Conservation (phyloP, 2,888 invertebrate species). For the Cephus spinipes region DNA sequence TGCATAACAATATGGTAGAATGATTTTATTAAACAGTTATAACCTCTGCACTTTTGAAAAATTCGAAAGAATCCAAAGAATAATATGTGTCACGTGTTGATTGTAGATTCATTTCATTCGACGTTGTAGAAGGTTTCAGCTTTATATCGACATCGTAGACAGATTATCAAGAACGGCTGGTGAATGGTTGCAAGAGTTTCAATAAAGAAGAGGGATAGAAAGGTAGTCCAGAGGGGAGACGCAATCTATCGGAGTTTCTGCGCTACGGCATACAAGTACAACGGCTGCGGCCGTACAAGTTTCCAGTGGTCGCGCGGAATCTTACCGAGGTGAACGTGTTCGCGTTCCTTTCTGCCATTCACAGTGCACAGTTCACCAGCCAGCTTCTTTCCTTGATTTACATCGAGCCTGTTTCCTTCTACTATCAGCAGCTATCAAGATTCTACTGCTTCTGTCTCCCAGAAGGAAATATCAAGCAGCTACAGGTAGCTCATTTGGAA, state of each 20-base stretch:
- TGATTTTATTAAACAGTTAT: not conserved
- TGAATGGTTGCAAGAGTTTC: not conserved
- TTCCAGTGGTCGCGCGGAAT: not conserved
- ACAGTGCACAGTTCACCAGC: not conserved
- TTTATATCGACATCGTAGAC: not conserved
- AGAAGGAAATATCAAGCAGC: not conserved
- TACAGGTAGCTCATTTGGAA: not conserved
- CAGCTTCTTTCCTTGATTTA: not conserved
- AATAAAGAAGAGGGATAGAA: not conserved
- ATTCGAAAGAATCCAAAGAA: not conserved
- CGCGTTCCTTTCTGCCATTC: constrained; percentile 2
- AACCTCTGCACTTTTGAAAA: not conserved
- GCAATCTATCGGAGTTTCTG: not conserved
- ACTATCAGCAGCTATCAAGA: not conserved
- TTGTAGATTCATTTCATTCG: not conserved
- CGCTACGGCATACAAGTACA: not conserved
- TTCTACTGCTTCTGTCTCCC: not conserved
- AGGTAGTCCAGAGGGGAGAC: not conserved
- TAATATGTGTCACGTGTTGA: not conserved
- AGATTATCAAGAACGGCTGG: not conserved
- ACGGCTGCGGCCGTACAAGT: not conserved
- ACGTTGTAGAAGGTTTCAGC: not conserved
- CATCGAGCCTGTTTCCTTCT: not conserved
- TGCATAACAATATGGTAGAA: not conserved
- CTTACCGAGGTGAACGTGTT: constrained; percentile 2